These are phyloP conservation scores for Coptodon rendalli DNA, from an alignment of 2,113 vertebrate genomes.

Conservation along the genomic window DNA sequence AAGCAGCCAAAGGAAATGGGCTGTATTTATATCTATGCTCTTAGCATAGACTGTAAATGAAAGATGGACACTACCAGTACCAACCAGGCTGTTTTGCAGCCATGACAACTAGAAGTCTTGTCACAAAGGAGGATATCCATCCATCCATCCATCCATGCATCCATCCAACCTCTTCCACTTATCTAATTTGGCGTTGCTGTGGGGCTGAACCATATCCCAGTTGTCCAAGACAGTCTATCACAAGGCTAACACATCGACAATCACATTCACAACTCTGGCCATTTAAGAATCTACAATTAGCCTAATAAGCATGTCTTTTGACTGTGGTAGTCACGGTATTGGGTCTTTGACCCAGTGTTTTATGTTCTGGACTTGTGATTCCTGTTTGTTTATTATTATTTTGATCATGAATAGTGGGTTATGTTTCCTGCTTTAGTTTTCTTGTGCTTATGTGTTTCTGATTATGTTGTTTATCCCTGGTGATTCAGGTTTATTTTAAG, in stretches of 20 bases:
- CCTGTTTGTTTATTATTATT: neutral
- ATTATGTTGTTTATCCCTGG: neutral
- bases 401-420: neutral
- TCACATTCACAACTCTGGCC: too few species aligned
- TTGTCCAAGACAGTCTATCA: too few species aligned
- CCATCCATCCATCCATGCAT: neutral
- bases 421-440: neutral
- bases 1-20: neutral
- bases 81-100: neutral
- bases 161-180: neutral
- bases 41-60: neutral
- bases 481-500: neutral
- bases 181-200: too few species aligned
- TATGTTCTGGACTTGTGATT: neutral
- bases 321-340: neutral
- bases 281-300: neutral
- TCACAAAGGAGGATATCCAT: neutral
- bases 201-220: too few species aligned
- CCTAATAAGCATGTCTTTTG: neutral
- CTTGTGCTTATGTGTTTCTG: neutral
- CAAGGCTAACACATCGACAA: too few species aligned
- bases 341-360: neutral
- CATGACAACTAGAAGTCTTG: neutral
- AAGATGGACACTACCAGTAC: neutral
- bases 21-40: neutral